Evolutionary conservation across 2,888 invertebrate species (phyloP), one percentile per base, ranked within the genome.

Genomic region (Agrotis segetum): DNA sequence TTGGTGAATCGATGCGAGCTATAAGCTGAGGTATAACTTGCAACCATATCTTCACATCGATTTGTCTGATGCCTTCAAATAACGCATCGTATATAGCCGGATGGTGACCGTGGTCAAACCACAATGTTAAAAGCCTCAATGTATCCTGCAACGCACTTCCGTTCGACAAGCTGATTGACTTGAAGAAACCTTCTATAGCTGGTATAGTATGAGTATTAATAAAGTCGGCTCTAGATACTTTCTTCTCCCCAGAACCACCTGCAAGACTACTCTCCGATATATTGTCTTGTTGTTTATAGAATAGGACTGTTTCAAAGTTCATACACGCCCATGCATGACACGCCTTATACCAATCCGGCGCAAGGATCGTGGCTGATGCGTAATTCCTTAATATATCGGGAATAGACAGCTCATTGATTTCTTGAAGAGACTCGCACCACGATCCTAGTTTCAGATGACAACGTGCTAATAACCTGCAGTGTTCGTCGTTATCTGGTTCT

Each of bases 21-120:
- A 99, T 99, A 44, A 99, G 95, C 92, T 99, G 99, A 0, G 99
- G 99, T 87, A 99, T 99, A 0, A 99, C 99, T 96, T 99, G 99
- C 17, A 99, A 96, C 99, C 99, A 99, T 56, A 99, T 99, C 89
- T 99, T 99, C 67, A 99, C 99, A 87, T 99, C 99, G 49, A 99
- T 99, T 50, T 98, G 97, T 82, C 98, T 97, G 83, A 99, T 98
- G 0, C 99, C 99, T 84, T 99, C 99, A 21, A 98, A 97, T 63
- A 99, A 97, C 0, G 99, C 99, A 78, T 99, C 99, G 90, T 99
- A 98, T 1, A 99, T 99, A 85, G 98, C 98, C 0, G 98, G 97
- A 94, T 98, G 98, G 84, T 99, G 99, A 0, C 99, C 99, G 89
- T 99, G 99, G 90, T 99, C 99, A 91, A 99, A 99, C 99, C 99